phyloP scores from a whole-genome alignment of 2,888 invertebrate genomes.

The Amphipyra berbera region DNA sequence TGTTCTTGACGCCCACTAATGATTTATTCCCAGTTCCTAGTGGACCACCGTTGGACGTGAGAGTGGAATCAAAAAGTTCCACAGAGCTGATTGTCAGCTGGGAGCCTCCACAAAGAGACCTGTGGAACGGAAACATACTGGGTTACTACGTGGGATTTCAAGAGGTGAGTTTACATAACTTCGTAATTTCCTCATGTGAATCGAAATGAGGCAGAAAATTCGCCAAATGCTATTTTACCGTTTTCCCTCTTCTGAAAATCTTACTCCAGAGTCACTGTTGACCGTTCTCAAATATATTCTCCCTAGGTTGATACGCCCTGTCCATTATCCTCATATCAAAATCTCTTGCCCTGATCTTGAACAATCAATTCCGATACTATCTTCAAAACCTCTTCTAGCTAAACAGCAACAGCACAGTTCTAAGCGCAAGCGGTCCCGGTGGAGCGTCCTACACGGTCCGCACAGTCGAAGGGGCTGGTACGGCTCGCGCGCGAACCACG shows the following conservation, averaged over 20 bases:
- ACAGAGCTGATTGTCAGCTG: conserved; percentile 95
- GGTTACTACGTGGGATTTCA: conserved; percentile 97
- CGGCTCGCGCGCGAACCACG: conserved; percentile 91
- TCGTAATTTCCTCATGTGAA: no score
- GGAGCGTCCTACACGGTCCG: conserved; percentile 92
- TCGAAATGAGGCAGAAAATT: no score
- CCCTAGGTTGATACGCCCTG: no score
- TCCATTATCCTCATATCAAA: no score
- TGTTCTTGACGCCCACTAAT: no score
- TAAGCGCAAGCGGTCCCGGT: conserved; percentile 85
- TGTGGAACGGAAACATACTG: conserved; percentile 96
- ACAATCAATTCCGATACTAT: not conserved
- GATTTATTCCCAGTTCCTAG: conserved; percentile 90
- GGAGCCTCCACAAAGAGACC: conserved; percentile 96
- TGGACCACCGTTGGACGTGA: conserved; percentile 94
- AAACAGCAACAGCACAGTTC: conserved; percentile 83
- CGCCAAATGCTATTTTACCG: no score
- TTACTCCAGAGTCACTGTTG: no score
- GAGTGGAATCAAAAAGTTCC: conserved; percentile 95
- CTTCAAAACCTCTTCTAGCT: conserved; percentile 64
- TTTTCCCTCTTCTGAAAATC: no score
- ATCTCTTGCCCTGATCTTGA: no score
- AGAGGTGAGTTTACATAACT: conserved; percentile 82
- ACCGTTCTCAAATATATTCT: no score
- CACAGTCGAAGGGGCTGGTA: conserved; percentile 94